Evolutionary conservation across 1,140 invertebrate genomes (phyloP), one percentile per base, ranked within the genome.

Genomic region (Drosophila ananassae): DNA sequence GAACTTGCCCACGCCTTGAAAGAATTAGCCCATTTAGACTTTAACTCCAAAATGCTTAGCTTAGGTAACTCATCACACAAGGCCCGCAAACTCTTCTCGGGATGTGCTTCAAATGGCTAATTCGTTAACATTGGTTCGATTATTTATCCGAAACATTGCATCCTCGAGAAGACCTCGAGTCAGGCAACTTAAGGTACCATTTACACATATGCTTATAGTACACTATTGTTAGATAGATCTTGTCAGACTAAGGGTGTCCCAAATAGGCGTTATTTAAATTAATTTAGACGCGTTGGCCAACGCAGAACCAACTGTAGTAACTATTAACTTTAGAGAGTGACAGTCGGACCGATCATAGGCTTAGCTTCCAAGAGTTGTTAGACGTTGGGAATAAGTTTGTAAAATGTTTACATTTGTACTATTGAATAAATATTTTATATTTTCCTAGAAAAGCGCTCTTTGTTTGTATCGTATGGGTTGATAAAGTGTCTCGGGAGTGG

Each of bases 361-460:
- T 30, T 61, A 41, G 58, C 41, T 55, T 13, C 25, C 41, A 48
- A 52, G 68, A 28, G 50, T 41, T 52, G 58, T 74, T 56, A 75
- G 61, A 50, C 34, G 60, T 75, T 69, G 74, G 57, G 78, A 66
- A 85, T 66, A 73, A 72, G 67, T 82, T 76, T 87, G 72, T 89
- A 79, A 87, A 76, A 66, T 55, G 76, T 89, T 73, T 79, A 87
- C 64, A 61, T 74, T 81, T 87, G 75, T 89, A 61, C 78, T 79
- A 89, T 76, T 83, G 25, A 87, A 87, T 89, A 89, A 89, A 73
- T 53, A 68, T 89, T 89, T 83, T 89, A 79, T 89, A 89, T 89
- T 89, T 89, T 89, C 84, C 76, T 87, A 87, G 72, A 87, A 76
- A 5, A 22, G 41, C 22, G 22, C 4, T 4, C 10, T 37, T 37